Base-by-base conservation (phyloP, 2,888 invertebrate genomes). In the Oscheius sp. region DNA sequence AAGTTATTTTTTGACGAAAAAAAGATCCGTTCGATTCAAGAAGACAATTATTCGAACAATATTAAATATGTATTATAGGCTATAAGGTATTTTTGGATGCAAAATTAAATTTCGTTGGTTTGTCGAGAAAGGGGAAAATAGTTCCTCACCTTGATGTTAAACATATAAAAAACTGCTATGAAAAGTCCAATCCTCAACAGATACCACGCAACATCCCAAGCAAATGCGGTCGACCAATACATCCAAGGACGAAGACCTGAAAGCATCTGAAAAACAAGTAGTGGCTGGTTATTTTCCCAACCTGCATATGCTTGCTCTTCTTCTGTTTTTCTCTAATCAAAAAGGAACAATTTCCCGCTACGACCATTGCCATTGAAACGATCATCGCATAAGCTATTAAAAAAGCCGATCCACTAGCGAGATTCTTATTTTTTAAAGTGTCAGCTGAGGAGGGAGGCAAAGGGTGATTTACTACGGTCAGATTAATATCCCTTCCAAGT, bases 281-380 rank as follows among this genome's bases (percentile, higher is more conserved):
- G 26, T 51, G 17, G 6, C 0, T 63, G 33, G 12, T 32, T 14
- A 38, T 9, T 12, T 5, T 3, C 3, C 4, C 1, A 26, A 74
- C 74, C 70, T 77, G 79, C 74, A 80, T 75, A 62, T 81, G 80
- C 51, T 80, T 80, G 56, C 68, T 72, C 44, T 75, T 77, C 75
- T 80, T 80, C 69, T 78, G 75, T 14, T 78, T 33, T 51, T 80
- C 80, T 20, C 80, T 65, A 49, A 80, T 81, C 17, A 80, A 28
- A 54, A 80, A 80, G 1, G 70, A 62, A 22, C 67, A 68, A 59
- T 72, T 80, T n/a, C 76, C 75, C 1, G 80, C 57, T 2, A 66
- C 26, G 4, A 66, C 36, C 66, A 70, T 66, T 8, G 70, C 36
- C 65, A 70, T 61, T 8, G 57, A 45, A 22, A 54, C 67, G 24